A percentile compares a stretch with the other conserved stretches of the same genome.
Conservation (phyloP, 1,140 invertebrate species). For the Aphelenchoides fujianensis region DNA sequence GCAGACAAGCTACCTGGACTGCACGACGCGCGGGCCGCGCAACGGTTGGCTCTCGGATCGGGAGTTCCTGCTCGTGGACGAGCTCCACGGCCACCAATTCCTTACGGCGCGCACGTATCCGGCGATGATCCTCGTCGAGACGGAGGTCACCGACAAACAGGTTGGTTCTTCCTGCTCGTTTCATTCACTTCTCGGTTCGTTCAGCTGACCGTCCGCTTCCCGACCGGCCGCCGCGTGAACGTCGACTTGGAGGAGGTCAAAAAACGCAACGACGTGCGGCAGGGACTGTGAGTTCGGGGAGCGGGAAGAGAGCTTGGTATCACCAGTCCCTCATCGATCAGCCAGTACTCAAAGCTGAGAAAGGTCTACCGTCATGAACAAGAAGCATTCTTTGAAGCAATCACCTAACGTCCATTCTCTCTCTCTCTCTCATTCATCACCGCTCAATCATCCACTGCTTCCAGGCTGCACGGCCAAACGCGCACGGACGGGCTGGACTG, state of each 20-base stretch:
- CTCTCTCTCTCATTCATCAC: too few relatives aligned
- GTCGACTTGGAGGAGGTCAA: constrained; percentile 20
- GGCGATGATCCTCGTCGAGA: constrained; percentile 15
- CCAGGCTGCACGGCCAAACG: constrained; percentile 22
- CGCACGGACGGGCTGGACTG: constrained; percentile 48
- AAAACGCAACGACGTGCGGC: constrained; percentile 21
- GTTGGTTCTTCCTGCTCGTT: too few relatives aligned
- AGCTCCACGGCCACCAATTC: constrained; percentile 16
- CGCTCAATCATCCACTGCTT: too few relatives aligned
- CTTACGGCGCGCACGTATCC: constrained; percentile 25
- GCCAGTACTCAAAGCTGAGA: too few relatives aligned
- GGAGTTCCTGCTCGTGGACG: constrained; percentile 24
- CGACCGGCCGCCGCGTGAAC: neutral
- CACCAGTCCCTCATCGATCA: too few relatives aligned
- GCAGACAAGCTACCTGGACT: constrained; percentile 16
- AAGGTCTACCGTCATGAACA: too few relatives aligned
- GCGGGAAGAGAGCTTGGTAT: too few relatives aligned
- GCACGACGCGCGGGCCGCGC: neutral
- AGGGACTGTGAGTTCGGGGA: constrained; percentile 19
- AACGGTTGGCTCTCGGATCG: constrained; percentile 19
- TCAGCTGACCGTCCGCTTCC: constrained; percentile 19
- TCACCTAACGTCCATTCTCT: too few relatives aligned
- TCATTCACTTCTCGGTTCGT: too few relatives aligned
- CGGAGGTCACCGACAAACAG: constrained; percentile 11
- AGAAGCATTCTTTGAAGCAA: too few relatives aligned